Conservation (phyloP, 2,113 vertebrate genomes). For the Varanus salvator region DNA sequence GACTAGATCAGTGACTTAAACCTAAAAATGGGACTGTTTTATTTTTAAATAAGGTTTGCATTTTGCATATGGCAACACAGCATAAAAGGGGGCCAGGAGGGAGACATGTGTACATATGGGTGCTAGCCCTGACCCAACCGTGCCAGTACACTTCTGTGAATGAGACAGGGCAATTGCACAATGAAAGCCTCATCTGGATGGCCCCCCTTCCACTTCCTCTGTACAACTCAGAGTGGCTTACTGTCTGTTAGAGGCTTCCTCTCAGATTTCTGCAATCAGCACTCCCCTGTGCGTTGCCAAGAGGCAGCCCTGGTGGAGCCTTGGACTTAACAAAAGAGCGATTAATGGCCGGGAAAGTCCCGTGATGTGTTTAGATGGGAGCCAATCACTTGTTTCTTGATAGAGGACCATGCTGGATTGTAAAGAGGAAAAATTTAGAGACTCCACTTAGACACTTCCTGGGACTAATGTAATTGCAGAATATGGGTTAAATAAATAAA, state of each 20-base stretch:
- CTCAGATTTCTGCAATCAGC: neutral
- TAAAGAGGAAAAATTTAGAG: neutral
- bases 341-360: too few species aligned
- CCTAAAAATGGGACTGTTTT: neutral
- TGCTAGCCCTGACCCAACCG: neutral
- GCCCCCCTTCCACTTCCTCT: too few species aligned
- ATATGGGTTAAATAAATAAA: too few species aligned
- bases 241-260: neutral
- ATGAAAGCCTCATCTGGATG: neutral
- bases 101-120: too few species aligned
- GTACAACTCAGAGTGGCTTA: too few species aligned
- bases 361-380: too few species aligned
- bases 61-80: neutral
- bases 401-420: neutral
- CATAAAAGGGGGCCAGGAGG: neutral
- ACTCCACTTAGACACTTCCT: too few species aligned
- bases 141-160: neutral
- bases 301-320: too few species aligned
- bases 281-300: too few species aligned
- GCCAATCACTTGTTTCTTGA: neutral
- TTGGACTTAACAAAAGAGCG: too few species aligned
- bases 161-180: neutral
- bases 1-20: neutral
- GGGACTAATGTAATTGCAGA: too few species aligned
- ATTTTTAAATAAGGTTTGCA: neutral